Conservation (phyloP, 2,888 invertebrate species). For the Coleophora deauratella region DNA sequence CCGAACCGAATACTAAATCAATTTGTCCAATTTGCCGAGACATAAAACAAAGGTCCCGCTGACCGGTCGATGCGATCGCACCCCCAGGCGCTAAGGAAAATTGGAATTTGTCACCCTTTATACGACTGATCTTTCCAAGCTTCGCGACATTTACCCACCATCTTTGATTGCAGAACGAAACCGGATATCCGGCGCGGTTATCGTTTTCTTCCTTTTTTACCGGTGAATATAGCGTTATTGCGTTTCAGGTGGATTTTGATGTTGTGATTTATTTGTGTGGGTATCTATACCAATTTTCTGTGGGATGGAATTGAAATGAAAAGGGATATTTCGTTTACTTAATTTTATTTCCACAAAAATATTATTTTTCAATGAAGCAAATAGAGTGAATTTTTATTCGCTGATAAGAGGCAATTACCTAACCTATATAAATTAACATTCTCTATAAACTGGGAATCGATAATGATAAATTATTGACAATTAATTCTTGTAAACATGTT, state of each 20-base stretch:
- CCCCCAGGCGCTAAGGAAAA: constrained; percentile 36
- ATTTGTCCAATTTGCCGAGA: not conserved
- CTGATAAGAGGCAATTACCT: too few relatives aligned
- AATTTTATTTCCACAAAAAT: not conserved
- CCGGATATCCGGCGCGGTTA: constrained; percentile 52
- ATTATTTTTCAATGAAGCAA: not conserved
- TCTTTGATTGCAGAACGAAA: constrained; percentile 58
- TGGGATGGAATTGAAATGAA: constrained; percentile 2
- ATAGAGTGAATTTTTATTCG: too few relatives aligned
- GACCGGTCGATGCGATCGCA: not conserved
- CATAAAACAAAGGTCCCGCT: not conserved
- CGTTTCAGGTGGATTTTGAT: constrained; percentile 37
- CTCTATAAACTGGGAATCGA: too few relatives aligned
- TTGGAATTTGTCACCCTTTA: constrained; percentile 60
- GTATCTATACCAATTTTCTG: too few relatives aligned
- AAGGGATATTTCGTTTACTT: not conserved
- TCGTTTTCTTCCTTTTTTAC: constrained; percentile 43
- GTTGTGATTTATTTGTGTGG: constrained; percentile 33
- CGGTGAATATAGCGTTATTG: constrained; percentile 43
- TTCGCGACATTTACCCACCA: constrained; percentile 51
- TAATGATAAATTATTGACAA: too few relatives aligned
- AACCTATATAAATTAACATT: too few relatives aligned
- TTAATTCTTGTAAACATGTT: too few relatives aligned
- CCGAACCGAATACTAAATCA: not conserved
- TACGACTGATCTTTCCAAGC: constrained; percentile 53